A percentile compares a stretch with the other conserved stretches of the same genome.
Conservation (phyloP, 30 jellyfish, hydroid and myxozoan species). For the Euphysa ruthae region DNA sequence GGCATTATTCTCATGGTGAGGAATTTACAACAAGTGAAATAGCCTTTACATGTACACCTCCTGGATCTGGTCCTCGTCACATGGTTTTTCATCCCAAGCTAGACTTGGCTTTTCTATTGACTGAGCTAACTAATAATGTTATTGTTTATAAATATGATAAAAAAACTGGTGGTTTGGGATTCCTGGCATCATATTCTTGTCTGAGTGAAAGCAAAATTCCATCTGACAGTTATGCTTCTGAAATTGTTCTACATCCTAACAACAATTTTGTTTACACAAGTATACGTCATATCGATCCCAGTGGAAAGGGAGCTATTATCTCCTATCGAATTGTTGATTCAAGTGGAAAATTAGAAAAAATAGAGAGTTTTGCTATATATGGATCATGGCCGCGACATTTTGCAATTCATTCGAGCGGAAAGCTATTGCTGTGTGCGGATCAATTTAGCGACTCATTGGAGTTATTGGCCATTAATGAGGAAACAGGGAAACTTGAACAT, state of each 20-base stretch:
- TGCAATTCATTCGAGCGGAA: slow-evolving; percentile 27
- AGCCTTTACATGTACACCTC: slow-evolving; percentile 2
- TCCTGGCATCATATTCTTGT: not conserved
- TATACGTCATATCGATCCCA: too few species aligned
- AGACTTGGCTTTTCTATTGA: slow-evolving; percentile 14
- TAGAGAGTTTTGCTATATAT: not conserved
- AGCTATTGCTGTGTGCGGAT: slow-evolving; percentile 23
- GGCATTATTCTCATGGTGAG: slow-evolving; percentile 22
- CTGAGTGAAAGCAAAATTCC: not conserved
- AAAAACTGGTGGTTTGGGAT: slow-evolving; percentile 10
- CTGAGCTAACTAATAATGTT: slow-evolving; percentile 22
- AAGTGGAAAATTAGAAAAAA: slow-evolving; percentile 6
- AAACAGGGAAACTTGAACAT: slow-evolving; percentile 12
- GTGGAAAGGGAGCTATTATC: slow-evolving; percentile 23
- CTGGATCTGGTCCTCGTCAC: slow-evolving; percentile 43
- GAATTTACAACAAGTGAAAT: slow-evolving; percentile 1
- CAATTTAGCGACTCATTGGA: slow-evolving; percentile 17
- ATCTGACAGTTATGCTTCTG: slow-evolving; percentile 21
- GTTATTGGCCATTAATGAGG: slow-evolving; percentile 6
- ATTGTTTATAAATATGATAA: not conserved
- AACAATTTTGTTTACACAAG: slow-evolving; percentile 15
- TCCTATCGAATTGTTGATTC: slow-evolving; percentile 5
- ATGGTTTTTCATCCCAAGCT: slow-evolving; percentile 26
- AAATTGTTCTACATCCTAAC: slow-evolving; percentile 22
- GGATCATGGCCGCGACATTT: slow-evolving; percentile 44